Percentiles rank a stretch among this genome's conserved stretches.
These are phyloP conservation scores for Orius laevigatus DNA, from an alignment of 1,140 invertebrate genomes.

Conservation along the genomic window DNA sequence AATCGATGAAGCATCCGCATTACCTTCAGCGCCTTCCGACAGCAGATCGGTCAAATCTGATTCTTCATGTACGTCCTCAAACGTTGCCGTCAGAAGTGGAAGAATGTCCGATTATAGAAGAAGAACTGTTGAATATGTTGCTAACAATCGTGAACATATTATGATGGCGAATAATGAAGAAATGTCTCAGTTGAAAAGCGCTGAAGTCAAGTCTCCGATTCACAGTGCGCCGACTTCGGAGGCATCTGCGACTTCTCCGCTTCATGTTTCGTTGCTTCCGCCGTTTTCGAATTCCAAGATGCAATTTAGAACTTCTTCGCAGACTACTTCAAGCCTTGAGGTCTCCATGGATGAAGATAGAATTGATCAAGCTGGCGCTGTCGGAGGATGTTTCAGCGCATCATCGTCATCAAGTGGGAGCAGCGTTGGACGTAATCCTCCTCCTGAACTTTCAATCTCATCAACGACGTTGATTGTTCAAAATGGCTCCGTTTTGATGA, in stretches of 20 bases:
- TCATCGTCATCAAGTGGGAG: constrained; percentile 27
- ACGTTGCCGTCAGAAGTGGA: constrained; percentile 27
- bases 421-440: constrained; percentile 17
- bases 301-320: constrained; percentile 6
- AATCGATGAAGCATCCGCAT: constrained; percentile 5
- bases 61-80: constrained; percentile 21
- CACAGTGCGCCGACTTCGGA: constrained; percentile 2
- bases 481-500: constrained; percentile 22
- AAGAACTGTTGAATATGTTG: constrained; percentile 31
- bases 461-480: constrained; percentile 16
- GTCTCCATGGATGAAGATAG: background rate
- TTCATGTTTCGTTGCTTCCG: background rate
- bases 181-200: constrained; percentile 12
- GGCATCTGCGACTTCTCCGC: background rate
- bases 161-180: constrained; percentile 2
- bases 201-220: constrained; percentile 6
- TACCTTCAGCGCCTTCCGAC: too few relatives aligned
- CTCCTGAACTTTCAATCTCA: background rate
- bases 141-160: constrained; percentile 27
- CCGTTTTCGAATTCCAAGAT: constrained; percentile 1
- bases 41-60: too few relatives aligned
- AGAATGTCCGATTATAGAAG: constrained; percentile 27
- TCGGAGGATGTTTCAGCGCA: constrained; percentile 24
- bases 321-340: constrained; percentile 2
- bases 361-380: background rate